phyloP scores from a whole-genome alignment of 2,888 invertebrate genomes.

The Luperina nickerlii region DNA sequence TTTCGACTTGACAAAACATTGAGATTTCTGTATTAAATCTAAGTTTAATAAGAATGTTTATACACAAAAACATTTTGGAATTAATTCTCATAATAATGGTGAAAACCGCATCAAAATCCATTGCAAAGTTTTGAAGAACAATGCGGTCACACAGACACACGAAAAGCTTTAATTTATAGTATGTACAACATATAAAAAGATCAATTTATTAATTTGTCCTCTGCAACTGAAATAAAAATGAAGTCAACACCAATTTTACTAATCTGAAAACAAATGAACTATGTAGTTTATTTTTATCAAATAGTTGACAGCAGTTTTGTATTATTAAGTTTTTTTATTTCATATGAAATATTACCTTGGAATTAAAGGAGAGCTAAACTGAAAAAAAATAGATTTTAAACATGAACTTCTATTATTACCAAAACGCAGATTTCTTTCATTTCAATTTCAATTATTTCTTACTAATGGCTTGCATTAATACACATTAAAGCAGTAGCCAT shows the following conservation, averaged over 20 bases:
- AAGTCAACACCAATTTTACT: neutral
- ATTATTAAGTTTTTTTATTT: neutral
- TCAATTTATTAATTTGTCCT: slow-evolving; percentile 1
- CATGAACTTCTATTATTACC: neutral
- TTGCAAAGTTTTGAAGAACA: neutral
- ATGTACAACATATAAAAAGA: neutral
- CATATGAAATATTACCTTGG: no score
- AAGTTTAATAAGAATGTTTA: neutral
- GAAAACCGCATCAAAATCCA: neutral
- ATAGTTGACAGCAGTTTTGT: neutral
- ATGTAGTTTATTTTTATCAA: neutral
- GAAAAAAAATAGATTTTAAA: neutral
- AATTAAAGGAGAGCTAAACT: neutral
- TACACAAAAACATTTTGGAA: no score
- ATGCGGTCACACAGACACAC: neutral
- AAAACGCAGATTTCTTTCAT: neutral
- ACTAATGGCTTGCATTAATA: neutral
- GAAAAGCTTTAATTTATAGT: neutral
- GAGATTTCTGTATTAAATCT: neutral
- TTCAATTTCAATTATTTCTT: neutral
- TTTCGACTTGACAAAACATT: neutral
- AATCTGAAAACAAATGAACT: no score
- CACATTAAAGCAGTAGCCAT: neutral
- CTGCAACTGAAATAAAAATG: neutral
- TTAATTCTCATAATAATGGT: neutral